These are phyloP conservation scores for Oncorhynchus mykiss DNA, from an alignment of 2,113 vertebrate species.

Conservation along the genomic window DNA sequence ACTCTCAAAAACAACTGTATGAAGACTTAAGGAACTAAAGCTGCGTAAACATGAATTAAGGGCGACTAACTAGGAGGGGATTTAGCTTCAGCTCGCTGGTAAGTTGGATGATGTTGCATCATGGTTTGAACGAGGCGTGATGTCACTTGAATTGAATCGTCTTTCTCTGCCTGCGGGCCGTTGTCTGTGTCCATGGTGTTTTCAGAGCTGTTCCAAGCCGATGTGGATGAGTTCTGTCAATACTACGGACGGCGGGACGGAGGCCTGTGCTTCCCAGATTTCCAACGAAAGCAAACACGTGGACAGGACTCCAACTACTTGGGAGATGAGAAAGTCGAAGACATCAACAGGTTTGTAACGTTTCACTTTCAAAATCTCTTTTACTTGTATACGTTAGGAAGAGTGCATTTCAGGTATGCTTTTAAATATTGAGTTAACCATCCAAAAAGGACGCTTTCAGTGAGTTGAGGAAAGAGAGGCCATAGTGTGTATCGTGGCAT, in stretches of 20 bases:
- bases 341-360: slow-evolving; percentile 91
- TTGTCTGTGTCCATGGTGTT: slow-evolving; percentile 49
- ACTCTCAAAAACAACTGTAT: slow-evolving; percentile 15
- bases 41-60: neutral
- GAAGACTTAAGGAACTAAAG: neutral
- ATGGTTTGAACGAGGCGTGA: neutral
- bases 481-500: neutral
- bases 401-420: neutral
- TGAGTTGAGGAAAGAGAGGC: neutral
- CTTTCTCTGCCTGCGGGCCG: neutral
- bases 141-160: neutral
- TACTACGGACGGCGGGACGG: slow-evolving; percentile 89
- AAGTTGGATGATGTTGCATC: neutral
- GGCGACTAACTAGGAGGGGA: neutral
- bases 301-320: slow-evolving; percentile 94
- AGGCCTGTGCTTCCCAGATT: slow-evolving; percentile 95
- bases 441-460: neutral
- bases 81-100: neutral
- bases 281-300: slow-evolving; percentile 90
- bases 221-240: slow-evolving; percentile 97
- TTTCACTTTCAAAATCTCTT: slow-evolving; percentile 3
- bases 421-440: neutral
- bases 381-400: neutral
- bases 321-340: slow-evolving; percentile 92
- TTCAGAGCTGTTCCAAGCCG: slow-evolving; percentile 93